A percentile compares a stretch with the other conserved stretches of the same genome.
Evolutionary conservation across 2,113 vertebrate genomes (phyloP).

Genomic region (Felis chaus): DNA sequence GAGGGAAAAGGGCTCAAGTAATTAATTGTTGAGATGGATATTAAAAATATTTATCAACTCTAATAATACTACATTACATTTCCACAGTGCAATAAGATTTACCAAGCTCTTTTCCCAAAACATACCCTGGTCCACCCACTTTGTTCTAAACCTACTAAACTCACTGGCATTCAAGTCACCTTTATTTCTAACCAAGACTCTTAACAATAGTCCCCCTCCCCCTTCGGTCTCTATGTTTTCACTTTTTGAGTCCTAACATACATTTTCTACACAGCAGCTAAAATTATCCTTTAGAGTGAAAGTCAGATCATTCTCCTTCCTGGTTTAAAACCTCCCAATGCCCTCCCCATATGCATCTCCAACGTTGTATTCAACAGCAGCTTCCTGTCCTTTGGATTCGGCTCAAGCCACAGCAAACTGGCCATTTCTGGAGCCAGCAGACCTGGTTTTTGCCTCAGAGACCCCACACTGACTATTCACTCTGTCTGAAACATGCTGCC

Average conservation of each 20-base stretch:
- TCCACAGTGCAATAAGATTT: not conserved
- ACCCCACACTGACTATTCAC: too few species aligned
- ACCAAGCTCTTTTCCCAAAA: not conserved
- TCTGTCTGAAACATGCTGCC: not conserved
- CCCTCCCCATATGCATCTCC: not conserved
- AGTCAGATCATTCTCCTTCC: not conserved
- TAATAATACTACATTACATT: not conserved
- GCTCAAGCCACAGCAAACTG: not conserved
- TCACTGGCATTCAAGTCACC: not conserved
- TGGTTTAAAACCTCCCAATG: not conserved
- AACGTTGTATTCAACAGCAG: fast-evolving
- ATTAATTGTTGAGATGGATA: not conserved
- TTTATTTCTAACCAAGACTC: not conserved
- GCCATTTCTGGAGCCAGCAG: not conserved
- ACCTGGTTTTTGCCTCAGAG: not conserved
- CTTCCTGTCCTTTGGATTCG: not conserved
- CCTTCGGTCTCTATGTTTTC: not conserved
- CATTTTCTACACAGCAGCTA: not conserved
- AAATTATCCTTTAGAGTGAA: not conserved
- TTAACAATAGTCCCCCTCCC: not conserved
- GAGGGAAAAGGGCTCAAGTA: not conserved
- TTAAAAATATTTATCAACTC: not conserved
- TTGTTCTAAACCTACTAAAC: not conserved
- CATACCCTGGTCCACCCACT: not conserved
- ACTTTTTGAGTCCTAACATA: not conserved